Conservation (phyloP, 2,888 invertebrate genomes). For the Seladonia tumulorum region DNA sequence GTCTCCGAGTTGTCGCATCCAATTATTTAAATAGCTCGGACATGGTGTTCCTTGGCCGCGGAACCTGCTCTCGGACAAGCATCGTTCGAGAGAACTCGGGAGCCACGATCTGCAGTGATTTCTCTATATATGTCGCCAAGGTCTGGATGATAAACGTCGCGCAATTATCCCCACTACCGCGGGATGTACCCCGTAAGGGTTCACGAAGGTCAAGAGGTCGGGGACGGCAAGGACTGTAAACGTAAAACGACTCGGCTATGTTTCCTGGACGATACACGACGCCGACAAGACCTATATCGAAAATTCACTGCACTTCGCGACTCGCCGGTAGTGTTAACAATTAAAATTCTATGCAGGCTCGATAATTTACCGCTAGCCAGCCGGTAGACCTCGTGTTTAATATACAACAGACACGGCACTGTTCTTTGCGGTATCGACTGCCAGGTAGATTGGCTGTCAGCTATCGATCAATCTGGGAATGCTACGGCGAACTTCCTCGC, state of each 20-base stretch:
- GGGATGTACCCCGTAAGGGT: too few species aligned
- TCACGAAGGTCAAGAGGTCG: too few species aligned
- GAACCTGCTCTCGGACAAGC: not conserved
- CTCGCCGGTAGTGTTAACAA: not conserved
- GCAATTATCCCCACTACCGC: too few species aligned
- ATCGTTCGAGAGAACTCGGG: not conserved
- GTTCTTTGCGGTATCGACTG: slow-evolving; percentile 14
- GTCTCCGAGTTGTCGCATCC: not conserved
- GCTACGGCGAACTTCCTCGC: slow-evolving; percentile 16
- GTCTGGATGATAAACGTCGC: too few species aligned
- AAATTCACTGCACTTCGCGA: not conserved
- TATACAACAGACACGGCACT: not conserved
- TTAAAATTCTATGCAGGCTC: not conserved
- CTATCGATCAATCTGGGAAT: slow-evolving; percentile 32
- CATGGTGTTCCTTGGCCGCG: not conserved
- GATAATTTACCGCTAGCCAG: not conserved
- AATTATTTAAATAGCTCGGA: slow-evolving; percentile 21
- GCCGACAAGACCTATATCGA: too few species aligned
- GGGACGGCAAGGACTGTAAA: too few species aligned
- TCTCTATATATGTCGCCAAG: too few species aligned
- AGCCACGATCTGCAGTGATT: not conserved
- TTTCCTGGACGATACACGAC: too few species aligned
- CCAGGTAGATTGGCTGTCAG: slow-evolving; percentile 24
- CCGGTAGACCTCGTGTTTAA: not conserved
- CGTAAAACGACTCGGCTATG: too few species aligned